A percentile compares a stretch with the other conserved stretches of the same genome.
phyloP scores from a whole-genome alignment of 64 coral and sea anemone species.

The Anthopleura sola region DNA sequence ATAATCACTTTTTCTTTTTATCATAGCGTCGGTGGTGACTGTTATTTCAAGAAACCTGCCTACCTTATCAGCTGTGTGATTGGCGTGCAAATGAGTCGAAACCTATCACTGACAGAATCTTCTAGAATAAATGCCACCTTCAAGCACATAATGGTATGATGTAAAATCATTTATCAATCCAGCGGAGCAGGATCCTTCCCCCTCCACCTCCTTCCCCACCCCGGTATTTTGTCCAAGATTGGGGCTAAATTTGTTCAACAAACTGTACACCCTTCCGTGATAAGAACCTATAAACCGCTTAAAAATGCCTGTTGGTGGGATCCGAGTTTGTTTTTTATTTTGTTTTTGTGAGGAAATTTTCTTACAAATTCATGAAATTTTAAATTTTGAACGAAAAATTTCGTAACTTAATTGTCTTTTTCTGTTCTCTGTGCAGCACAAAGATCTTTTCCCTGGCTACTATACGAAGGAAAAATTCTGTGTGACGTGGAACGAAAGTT shows the following conservation, averaged over 20 bases:
- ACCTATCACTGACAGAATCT: constrained; percentile 6
- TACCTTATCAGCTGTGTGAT: constrained; percentile 40
- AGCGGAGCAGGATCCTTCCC: too few relatives aligned
- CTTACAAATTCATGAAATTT: not conserved
- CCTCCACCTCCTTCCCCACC: too few relatives aligned
- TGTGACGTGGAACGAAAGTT: constrained; percentile 68
- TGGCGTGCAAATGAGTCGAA: constrained; percentile 2
- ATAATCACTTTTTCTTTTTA: not conserved
- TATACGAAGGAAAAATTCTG: constrained; percentile 73
- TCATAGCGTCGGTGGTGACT: constrained; percentile 10
- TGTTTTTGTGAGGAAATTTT: too few relatives aligned
- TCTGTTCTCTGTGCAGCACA: constrained; percentile 42
- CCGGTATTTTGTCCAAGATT: not conserved
- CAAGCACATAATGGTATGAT: constrained; percentile 48
- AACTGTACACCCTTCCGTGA: too few relatives aligned
- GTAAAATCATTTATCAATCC: not conserved
- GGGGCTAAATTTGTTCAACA: too few relatives aligned
- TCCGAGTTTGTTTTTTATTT: too few relatives aligned
- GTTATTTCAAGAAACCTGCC: constrained; percentile 33
- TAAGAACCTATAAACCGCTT: too few relatives aligned
- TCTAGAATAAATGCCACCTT: constrained; percentile 38
- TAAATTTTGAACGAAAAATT: not conserved
- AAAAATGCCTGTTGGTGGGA: too few relatives aligned
- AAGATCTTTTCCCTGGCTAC: constrained; percentile 64
- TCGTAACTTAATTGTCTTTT: not conserved